Conservation (phyloP, 2,113 vertebrate species). For the Pantherophis guttatus region DNA sequence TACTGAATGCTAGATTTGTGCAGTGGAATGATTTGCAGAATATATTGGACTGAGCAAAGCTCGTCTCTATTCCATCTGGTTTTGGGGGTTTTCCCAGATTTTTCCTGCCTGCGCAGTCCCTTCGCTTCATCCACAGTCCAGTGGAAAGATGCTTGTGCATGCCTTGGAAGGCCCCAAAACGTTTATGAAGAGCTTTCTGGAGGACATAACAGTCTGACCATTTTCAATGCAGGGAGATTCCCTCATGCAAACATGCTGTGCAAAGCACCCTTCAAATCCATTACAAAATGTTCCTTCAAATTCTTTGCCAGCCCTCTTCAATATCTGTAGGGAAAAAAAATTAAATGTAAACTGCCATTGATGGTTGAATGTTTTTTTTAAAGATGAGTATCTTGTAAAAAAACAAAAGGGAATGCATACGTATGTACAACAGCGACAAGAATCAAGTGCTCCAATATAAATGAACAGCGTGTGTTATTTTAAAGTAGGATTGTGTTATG, state of each 20-base stretch:
- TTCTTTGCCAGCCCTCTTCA: neutral
- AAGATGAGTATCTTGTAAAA: neutral
- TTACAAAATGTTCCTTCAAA: neutral
- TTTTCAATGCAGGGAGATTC: neutral
- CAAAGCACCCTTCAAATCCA: neutral
- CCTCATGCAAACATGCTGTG: neutral
- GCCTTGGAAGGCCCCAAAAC: neutral
- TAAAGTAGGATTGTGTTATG: fast-evolving
- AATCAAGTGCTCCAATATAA: neutral
- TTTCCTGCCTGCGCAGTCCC: neutral
- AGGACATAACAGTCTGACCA: neutral
- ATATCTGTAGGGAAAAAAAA: no score
- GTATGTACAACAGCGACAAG: fast-evolving
- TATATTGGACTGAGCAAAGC: neutral
- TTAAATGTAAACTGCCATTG: neutral
- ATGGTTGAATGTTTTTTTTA: fast-evolving
- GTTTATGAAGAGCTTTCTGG: neutral
- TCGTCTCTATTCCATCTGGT: neutral
- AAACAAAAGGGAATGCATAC: fast-evolving
- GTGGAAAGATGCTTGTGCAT: neutral
- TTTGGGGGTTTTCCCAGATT: neutral
- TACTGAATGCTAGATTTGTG: neutral
- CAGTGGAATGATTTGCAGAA: neutral
- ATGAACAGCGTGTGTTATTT: neutral
- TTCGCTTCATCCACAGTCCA: neutral